Evolutionary conservation across 2,888 invertebrate species (phyloP), one percentile per base, ranked within the genome.

Genomic region (Notodonta ziczac): DNA sequence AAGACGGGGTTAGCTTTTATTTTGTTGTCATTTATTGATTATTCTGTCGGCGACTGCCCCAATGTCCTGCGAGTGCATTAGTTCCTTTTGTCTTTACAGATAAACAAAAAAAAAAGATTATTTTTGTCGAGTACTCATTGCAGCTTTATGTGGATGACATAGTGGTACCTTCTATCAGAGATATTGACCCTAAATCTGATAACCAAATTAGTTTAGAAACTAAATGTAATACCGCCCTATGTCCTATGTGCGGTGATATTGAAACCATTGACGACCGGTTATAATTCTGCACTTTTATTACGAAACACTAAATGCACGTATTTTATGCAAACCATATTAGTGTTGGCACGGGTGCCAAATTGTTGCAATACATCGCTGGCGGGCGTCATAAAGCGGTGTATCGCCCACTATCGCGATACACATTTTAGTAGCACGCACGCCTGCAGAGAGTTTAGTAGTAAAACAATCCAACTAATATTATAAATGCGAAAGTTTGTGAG

Each of bases 321-420:
- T 56, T 16, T 12, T 13, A 5, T 55, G 48, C 57, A 42, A 42
- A 35, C 42, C 50, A 14, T 57, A 46, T 55, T 56, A 60, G 58
- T 51, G 58, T 59, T 61, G 65, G 59, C 59, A 56, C 58, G 61
- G 46, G 58, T 57, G 39, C 48, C 32, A 40, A 59, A 57, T 61
- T 42, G 48, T 32, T 46, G 46, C 50, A 58, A 59, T 52, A 48
- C 58, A 61, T 52, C 56, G 44, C 58, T 54, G 60, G 63, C 53
- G 64, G 59, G 59, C 65, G 35, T 50, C 57, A 68, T 59, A 68
- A 60, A 14, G 55, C 14, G 24, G 24, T 24, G 54, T 57, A 35
- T 14, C 24, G 40, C 44, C 40, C 13, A 42, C 42, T 55, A 58
- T 56, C 44, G 39, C 56, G n/a, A 12, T 59, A 55, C 52, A 59